A percentile compares a stretch with the other conserved stretches of the same genome.
These are phyloP conservation scores for Enteromius fasciolatus DNA, from an alignment of 2,797 vertebrate genomes.

Conservation along the genomic window DNA sequence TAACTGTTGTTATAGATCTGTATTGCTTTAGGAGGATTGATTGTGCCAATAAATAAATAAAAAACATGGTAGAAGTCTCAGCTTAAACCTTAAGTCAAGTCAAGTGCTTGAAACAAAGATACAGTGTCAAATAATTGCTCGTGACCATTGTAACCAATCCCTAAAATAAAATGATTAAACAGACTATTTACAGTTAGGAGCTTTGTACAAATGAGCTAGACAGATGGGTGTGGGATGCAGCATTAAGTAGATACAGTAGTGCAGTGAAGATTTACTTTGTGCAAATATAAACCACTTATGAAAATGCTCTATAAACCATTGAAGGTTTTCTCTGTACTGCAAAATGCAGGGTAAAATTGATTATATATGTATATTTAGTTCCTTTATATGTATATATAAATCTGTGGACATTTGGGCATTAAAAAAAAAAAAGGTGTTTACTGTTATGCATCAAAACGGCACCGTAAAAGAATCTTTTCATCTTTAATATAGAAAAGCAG, in stretches of 20 bases:
- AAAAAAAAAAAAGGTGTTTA: neutral
- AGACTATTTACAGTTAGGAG: slow-evolving; percentile 3
- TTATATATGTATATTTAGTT: neutral
- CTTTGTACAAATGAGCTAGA: slow-evolving; percentile 22
- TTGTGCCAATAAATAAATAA: neutral
- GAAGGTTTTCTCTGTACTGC: neutral
- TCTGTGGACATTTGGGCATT: neutral
- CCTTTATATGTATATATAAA: neutral
- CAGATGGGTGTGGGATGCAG: neutral
- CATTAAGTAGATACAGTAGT: slow-evolving; percentile 20
- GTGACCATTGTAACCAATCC: neutral
- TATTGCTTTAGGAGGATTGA: slow-evolving; percentile 9
- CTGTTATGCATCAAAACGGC: neutral
- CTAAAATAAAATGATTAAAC: slow-evolving; percentile 14
- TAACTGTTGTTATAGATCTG: slow-evolving; percentile 47
- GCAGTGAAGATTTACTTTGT: neutral
- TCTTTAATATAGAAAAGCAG: slow-evolving; percentile 25
- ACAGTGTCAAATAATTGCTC: neutral
- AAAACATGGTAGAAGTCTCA: neutral
- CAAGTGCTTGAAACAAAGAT: neutral
- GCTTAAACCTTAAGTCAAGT: slow-evolving; percentile 7
- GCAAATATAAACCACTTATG: slow-evolving; percentile 11
- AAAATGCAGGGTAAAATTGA: neutral
- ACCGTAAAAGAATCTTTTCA: neutral
- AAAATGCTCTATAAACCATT: neutral